phyloP scores from a whole-genome alignment of 2,888 invertebrate genomes.

The Latrodectus hesperus region DNA sequence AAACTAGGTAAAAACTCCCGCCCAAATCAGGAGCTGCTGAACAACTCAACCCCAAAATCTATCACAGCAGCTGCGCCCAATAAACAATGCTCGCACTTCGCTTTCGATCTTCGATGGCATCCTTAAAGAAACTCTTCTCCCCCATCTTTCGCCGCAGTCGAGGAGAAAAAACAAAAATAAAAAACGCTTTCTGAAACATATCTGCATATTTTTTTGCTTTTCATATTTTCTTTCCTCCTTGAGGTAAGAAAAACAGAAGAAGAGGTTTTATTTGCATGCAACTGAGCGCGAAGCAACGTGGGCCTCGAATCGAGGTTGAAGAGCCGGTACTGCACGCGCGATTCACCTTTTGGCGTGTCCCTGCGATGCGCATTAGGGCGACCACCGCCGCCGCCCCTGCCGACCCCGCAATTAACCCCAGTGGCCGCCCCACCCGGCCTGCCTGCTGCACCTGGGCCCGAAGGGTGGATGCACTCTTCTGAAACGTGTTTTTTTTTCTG shows the following conservation, averaged over 20 bases:
- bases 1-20: too few relatives aligned
- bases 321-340: slow-evolving; percentile 52
- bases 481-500: neutral
- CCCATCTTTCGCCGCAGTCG: too few relatives aligned
- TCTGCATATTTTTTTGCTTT: neutral
- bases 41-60: neutral
- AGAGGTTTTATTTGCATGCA: slow-evolving; percentile 48
- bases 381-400: slow-evolving; percentile 56
- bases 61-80: neutral
- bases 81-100: neutral
- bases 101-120: neutral
- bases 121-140: neutral
- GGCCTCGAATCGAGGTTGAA: slow-evolving; percentile 9
- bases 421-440: slow-evolving; percentile 33
- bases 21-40: neutral
- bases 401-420: slow-evolving; percentile 66
- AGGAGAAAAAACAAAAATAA: neutral
- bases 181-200: neutral
- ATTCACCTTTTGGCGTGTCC: slow-evolving; percentile 55
- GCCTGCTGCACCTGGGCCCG: slow-evolving; percentile 14
- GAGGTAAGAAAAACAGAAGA: neutral
- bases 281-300: slow-evolving; percentile 37
- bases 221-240: neutral
- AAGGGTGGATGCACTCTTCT: slow-evolving; percentile 46
- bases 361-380: slow-evolving; percentile 46